Conservation (phyloP, 1,140 invertebrate genomes). For the Drosophila dunni region DNA sequence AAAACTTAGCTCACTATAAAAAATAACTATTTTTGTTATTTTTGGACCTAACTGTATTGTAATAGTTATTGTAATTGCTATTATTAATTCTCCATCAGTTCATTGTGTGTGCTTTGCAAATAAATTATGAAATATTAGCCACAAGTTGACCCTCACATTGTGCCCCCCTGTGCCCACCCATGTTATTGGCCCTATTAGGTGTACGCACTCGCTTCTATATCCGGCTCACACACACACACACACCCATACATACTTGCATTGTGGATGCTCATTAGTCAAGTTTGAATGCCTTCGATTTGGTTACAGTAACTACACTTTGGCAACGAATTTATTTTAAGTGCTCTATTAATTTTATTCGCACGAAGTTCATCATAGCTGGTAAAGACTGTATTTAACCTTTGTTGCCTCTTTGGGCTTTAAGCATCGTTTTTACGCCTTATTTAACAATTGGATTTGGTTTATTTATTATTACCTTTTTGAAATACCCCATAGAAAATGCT, state of each 20-base stretch:
- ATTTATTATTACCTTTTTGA: neutral
- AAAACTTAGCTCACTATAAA: too few species aligned
- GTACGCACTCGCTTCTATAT: conserved; percentile 19
- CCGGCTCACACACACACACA: conserved; percentile 9
- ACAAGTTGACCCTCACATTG: conserved; percentile 28
- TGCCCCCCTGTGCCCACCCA: neutral
- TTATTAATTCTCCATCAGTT: conserved; percentile 51
- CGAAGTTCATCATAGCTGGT: conserved; percentile 3
- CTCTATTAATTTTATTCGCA: neutral
- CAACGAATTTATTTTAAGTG: conserved; percentile 14
- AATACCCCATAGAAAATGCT: neutral
- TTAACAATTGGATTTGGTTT: conserved; percentile 15
- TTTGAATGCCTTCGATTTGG: conserved; percentile 41
- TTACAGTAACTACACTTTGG: conserved; percentile 36
- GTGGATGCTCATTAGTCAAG: conserved; percentile 34
- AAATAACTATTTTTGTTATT: too few species aligned
- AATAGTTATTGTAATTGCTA: conserved; percentile 33
- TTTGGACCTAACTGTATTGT: neutral
- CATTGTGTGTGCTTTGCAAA: conserved; percentile 59
- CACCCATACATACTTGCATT: neutral
- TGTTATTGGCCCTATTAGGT: conserved; percentile 19
- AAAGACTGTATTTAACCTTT: conserved; percentile 17
- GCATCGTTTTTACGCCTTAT: conserved; percentile 21
- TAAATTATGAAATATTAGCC: conserved; percentile 67
- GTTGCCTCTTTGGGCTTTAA: conserved; percentile 16